Evolutionary conservation across 2,797 vertebrate genomes (phyloP).

Genomic region (Poeciliopsis turneri): DNA sequence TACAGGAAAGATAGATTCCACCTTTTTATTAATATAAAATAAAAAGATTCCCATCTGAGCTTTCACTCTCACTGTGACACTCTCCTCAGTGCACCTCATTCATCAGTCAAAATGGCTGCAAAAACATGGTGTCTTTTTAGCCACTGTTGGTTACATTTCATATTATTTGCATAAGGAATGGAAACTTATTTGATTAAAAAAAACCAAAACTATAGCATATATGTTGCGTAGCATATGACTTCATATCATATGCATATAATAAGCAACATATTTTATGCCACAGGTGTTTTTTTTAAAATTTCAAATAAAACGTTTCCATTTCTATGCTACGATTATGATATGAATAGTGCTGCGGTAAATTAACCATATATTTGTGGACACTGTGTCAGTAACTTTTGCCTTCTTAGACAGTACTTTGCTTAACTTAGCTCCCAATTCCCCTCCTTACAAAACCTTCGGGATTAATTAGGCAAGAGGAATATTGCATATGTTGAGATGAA

Average conservation of each 20-base stretch:
- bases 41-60: too few relatives aligned
- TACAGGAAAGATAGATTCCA: too few relatives aligned
- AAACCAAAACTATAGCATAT: background rate
- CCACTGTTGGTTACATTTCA: background rate
- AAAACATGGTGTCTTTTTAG: background rate
- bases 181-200: background rate
- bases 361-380: background rate
- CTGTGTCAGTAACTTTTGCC: slow-evolving; percentile 1
- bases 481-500: background rate
- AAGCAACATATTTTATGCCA: too few relatives aligned
- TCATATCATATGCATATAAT: too few relatives aligned
- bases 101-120: too few relatives aligned
- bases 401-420: background rate
- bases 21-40: too few relatives aligned
- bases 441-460: background rate
- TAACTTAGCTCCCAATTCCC: background rate
- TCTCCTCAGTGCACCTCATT: too few relatives aligned
- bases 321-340: too few relatives aligned
- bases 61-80: too few relatives aligned
- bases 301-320: too few relatives aligned
- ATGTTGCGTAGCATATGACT: too few relatives aligned
- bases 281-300: too few relatives aligned
- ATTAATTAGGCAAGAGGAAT: background rate
- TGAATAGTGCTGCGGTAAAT: background rate
- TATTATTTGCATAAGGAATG: background rate